These are phyloP conservation scores for Bombus vancouverensis DNA, from an alignment of 1,140 invertebrate species.

Conservation along the genomic window DNA sequence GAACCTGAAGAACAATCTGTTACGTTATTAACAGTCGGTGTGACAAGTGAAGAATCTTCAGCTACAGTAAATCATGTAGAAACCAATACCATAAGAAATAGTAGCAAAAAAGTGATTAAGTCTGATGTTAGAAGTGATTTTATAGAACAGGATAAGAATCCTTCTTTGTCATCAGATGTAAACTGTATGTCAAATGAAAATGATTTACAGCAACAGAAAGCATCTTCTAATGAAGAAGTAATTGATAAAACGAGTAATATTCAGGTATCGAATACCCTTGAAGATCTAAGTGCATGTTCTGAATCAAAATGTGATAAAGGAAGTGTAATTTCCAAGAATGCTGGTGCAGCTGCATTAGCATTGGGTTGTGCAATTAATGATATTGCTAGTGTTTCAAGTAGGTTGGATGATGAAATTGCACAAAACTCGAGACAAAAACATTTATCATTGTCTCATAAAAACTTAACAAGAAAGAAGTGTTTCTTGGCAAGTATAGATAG, in stretches of 20 bases:
- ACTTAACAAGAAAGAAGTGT: constrained; percentile 56
- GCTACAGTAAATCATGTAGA: constrained; percentile 58
- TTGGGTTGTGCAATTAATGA: constrained; percentile 4
- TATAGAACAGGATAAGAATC: constrained; percentile 64
- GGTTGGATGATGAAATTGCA: constrained; percentile 13
- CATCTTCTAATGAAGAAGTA: constrained; percentile 6
- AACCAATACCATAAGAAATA: constrained; percentile 55
- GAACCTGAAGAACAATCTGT: constrained; percentile 64
- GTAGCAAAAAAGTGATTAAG: constrained; percentile 58
- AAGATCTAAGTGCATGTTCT: constrained; percentile 5
- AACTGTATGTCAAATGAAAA: constrained; percentile 35
- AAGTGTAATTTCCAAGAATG: neutral
- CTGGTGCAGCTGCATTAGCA: neutral
- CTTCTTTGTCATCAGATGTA: constrained; percentile 42
- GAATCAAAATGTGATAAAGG: constrained; percentile 32
- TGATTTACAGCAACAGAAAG: constrained; percentile 29
- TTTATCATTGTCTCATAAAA: constrained; percentile 47
- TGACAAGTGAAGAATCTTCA: constrained; percentile 57
- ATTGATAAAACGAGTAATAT: neutral
- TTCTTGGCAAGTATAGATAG: constrained; percentile 37
- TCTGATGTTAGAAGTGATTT: constrained; percentile 48
- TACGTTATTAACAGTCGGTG: constrained; percentile 59
- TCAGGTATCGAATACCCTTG: neutral
- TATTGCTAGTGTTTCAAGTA: neutral
- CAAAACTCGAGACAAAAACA: constrained; percentile 47